A percentile compares a stretch with the other conserved stretches of the same genome.
Evolutionary conservation across 2,113 vertebrate genomes (phyloP).

Genomic region (Tapirus terrestris): DNA sequence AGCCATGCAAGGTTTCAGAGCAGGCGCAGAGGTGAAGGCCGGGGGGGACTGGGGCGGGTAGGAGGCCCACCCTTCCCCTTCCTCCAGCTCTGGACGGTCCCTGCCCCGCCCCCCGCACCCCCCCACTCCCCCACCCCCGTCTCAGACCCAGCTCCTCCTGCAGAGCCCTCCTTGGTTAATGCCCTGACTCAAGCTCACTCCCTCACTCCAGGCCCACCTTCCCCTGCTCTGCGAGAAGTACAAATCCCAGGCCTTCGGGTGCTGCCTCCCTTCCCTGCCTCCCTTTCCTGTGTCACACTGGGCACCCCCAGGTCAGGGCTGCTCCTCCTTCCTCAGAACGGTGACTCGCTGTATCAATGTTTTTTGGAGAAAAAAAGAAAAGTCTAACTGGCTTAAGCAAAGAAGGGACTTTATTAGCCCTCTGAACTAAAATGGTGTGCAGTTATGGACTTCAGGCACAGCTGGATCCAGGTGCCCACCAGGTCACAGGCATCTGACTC

Average conservation of each 20-base stretch:
- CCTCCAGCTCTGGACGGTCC: not conserved
- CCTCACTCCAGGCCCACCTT: not conserved
- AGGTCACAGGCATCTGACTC: not conserved
- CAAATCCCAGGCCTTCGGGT: not conserved
- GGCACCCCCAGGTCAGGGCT: not conserved
- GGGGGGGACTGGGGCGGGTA: too few species aligned
- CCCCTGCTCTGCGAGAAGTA: too few species aligned
- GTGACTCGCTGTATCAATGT: not conserved
- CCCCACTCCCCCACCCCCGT: too few species aligned
- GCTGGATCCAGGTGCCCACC: not conserved
- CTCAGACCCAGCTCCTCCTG: not conserved
- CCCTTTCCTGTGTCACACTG: not conserved
- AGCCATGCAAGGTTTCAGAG: not conserved
- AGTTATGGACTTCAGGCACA: not conserved
- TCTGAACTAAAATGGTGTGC: not conserved
- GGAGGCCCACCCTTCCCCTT: not conserved
- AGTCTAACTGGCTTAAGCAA: not conserved
- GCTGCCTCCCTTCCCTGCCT: not conserved
- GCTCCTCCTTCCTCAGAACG: not conserved
- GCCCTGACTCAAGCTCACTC: not conserved
- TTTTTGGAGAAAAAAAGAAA: not conserved
- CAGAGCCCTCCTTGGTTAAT: not conserved
- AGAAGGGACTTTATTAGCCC: not conserved
- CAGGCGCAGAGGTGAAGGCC: not conserved
- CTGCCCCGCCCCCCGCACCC: accelerated